Base-by-base conservation (phyloP, 2,888 invertebrate species). In the Carterocephalus palaemon region DNA sequence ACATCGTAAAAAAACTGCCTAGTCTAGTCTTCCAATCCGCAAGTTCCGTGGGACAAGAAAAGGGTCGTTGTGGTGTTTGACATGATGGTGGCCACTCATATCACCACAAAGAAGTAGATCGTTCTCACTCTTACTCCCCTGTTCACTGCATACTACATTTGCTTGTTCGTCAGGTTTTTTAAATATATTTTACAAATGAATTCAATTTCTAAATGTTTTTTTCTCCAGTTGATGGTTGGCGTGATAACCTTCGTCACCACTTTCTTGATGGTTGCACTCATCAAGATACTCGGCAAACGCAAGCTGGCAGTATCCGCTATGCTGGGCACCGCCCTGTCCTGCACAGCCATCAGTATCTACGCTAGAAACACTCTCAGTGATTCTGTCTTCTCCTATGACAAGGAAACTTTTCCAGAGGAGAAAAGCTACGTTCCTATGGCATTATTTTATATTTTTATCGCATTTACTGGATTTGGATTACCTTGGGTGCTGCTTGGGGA, bases 401-500 rank as follows among this genome's bases (percentile, higher is more conserved):
- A 65, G 0, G 54, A 56, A 1, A 85, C 86, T 0, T 82, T 86
- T 50, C 78, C 81, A 1, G 56, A 56, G 5, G 69, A 78, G 41
- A 71, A 62, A n/a, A 83, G 82, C 43, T 64, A 77, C 39, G 49
- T 76, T 2, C 85, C 88, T 0, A 60, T 87, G 32, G 56, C 74
- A 0, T 57, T 84, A 33, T 84, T 88, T 59, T 80, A 83, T 33
- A 43, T 70, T 1, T 59, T 88, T 32, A 70, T 77, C 1, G 55
- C 79, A 7, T 81, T 76, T 48, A 78, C 75, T 24, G 84, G 76
- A 4, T 67, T 79, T 2, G 79, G 81, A 7, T 68, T 89, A 8
- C 88, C 89, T 1, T 90, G 89, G 89, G 82, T 88, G 46, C 55
- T 89, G 28, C 70, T 89, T 4, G 88, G 89, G 46, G 89, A 90